Base-by-base conservation (phyloP, 2,113 vertebrate genomes). In the Scytalopus superciliaris region DNA sequence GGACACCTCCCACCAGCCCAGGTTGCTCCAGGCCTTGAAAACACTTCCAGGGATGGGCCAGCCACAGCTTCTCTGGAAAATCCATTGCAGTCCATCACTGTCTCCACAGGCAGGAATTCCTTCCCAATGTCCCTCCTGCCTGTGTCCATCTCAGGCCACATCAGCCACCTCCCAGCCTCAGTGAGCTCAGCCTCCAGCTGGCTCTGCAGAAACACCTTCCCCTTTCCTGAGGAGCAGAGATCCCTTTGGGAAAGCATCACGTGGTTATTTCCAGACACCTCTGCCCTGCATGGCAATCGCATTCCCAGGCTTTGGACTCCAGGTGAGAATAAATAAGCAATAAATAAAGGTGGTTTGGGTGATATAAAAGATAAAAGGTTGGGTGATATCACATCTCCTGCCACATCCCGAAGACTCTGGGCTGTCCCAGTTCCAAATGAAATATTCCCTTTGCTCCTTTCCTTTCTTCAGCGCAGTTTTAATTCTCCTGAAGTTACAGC, bases 111-210 rank as follows among this genome's bases (percentile, higher is more conserved):
- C 66, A 52, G 67, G 30, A 83, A 72, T 42, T 31, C 25, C 37
- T 52, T 25, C 67, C 45, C 67, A 19, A 19, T 10, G 42, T 27
- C 55, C 80, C 35, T 12, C 31, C 15, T 7, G 6, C 8, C 37
- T 0, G 7, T 12, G 27, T 4, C 42, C 59, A 44, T 7, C 35
- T 11, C 15, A 7, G n/a, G 33, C 35, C 19, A 4, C 19, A 17
- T 4, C 39, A 14, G 40, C 37, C 64, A 17, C 50, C 24, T 30
- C 53, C 12, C 4, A 1, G 17, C 23, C 39, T 47, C 62, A 3
- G 11, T 2, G 17, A n/a, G 17, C 56, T 33, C 8, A 67, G 33
- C 21, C 47, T 7, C 25, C 8, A 19, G 28, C 1, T 62, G 35
- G 59, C 30, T 86, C 64, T 64, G 64, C 67, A 55, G 84, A 93